Evolutionary conservation across 2,113 vertebrate species (phyloP), one percentile per base, ranked within the genome.

Genomic region (Gobiocypris rarus): DNA sequence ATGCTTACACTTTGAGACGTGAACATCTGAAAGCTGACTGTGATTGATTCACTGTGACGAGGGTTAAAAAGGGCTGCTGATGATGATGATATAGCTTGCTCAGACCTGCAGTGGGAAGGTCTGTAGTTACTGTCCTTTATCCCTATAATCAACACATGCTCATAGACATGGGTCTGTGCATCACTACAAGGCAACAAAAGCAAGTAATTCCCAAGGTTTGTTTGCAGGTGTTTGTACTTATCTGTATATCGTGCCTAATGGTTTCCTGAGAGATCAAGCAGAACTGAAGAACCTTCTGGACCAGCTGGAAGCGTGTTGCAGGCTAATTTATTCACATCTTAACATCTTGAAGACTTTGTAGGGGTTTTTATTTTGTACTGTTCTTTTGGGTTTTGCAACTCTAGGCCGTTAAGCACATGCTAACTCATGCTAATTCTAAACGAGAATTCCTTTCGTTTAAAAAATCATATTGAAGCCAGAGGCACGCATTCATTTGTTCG

Each of bases 1-100:
- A 50, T 75, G 24, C 34, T 34, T 34, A 26, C 22, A 7, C 28
- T 45, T 67, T 45, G 43, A 28, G 71, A 19, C 15, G 15, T 71
- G 26, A 83, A 85, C 59, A 74, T 83, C 75, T 84, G 85, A 56
- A 84, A 67, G 76, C 65, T 73, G 70, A 74, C 24, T 31, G 77
- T 78, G 50, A 84, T 56, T 22, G 28, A 41, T 15, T 52, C 28
- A 31, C 14, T 56, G 48, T 70, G 48, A 70, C 5, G 0, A 14
- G 26, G 17, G 61, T 48, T 75, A 56, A 17, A 41, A 31, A 26
- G 8, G 81, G 31, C 28, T 22, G 28, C 19, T 63, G 50, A 2
- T 19, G 50, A 17, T 52, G 38, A 58, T 48, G 28, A 11, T 70
- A 31, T 31, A 24, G 9, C 48, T 70, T 70, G 80, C 28, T 82